A percentile compares a stretch with the other conserved stretches of the same genome.
Conservation (phyloP, 2,797 vertebrate genomes). For the Girardinus metallicus region DNA sequence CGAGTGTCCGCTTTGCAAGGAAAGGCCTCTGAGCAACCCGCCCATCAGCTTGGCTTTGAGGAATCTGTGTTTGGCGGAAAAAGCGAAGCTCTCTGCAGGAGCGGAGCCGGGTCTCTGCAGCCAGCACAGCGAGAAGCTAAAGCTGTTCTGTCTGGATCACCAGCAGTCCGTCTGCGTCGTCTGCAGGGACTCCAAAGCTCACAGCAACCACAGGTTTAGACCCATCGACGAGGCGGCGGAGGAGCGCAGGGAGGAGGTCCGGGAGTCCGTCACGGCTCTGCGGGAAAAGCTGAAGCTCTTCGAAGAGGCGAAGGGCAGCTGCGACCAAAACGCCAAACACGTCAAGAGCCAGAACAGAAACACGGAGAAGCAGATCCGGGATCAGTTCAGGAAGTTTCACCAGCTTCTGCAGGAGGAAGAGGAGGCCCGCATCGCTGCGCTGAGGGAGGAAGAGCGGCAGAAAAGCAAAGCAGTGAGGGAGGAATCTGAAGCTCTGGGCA, state of each 20-base stretch:
- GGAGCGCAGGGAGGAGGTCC: conserved; percentile 26
- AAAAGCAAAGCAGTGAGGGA: conserved; percentile 27
- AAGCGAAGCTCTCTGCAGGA: neutral
- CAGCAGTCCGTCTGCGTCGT: conserved; percentile 35
- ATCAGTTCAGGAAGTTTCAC: conserved; percentile 25
- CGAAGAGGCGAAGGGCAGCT: conserved; percentile 17
- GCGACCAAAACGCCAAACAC: conserved; percentile 12
- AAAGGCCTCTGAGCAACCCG: conserved; percentile 11
- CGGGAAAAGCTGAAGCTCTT: conserved; percentile 21
- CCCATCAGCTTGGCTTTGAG: conserved; percentile 19
- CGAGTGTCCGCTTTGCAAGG: conserved; percentile 44
- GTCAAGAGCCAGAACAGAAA: conserved; percentile 19
- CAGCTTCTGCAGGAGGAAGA: conserved; percentile 44
- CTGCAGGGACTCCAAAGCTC: conserved; percentile 46
- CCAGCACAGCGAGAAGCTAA: conserved; percentile 37
- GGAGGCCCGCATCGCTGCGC: conserved; percentile 21
- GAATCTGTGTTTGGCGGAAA: conserved; percentile 34
- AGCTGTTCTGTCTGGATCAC: conserved; percentile 44
- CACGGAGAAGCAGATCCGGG: conserved; percentile 27
- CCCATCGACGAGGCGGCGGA: conserved; percentile 35
- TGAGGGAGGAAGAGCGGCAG: conserved; percentile 34
- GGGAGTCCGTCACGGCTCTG: conserved; percentile 7
- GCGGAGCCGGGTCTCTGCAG: conserved; percentile 10
- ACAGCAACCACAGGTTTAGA: conserved; percentile 38
- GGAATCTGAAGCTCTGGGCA: conserved; percentile 17